phyloP scores from a whole-genome alignment of 1,140 invertebrate genomes.

The Mycetomoellerius zeteki region DNA sequence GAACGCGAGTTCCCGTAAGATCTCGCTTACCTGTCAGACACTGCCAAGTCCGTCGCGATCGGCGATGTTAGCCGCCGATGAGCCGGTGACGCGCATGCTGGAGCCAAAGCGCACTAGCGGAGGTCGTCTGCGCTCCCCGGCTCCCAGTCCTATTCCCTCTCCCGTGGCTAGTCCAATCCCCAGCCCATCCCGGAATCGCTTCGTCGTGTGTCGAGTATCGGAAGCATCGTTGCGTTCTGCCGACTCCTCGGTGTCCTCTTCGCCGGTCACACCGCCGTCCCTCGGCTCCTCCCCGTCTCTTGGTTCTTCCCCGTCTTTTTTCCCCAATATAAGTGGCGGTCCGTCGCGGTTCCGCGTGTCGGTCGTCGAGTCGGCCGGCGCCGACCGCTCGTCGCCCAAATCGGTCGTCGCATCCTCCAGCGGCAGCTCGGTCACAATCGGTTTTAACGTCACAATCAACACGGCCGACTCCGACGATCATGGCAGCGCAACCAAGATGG shows the following conservation, averaged over 20 bases:
- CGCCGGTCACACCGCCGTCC: conserved; percentile 75
- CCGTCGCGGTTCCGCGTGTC: conserved; percentile 80
- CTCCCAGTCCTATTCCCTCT: conserved; percentile 90
- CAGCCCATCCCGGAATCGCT: conserved; percentile 88
- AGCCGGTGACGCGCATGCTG: conserved; percentile 76
- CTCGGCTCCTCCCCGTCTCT: conserved; percentile 74
- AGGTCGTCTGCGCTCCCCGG: conserved; percentile 89
- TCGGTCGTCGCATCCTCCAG: conserved; percentile 69
- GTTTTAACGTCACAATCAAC: conserved; percentile 71
- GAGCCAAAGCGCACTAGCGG: conserved; percentile 87
- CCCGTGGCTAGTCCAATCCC: conserved; percentile 90
- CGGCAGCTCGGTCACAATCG: conserved; percentile 67
- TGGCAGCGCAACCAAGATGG: conserved; percentile 59
- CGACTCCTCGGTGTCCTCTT: conserved; percentile 79
- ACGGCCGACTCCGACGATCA: conserved; percentile 70
- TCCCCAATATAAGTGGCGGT: conserved; percentile 67
- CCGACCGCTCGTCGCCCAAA: conserved; percentile 51
- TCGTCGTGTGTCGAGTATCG: conserved; percentile 88
- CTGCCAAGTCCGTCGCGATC: conserved; percentile 80
- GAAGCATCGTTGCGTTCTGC: conserved; percentile 84
- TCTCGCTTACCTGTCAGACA: conserved; percentile 89
- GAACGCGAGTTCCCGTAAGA: conserved; percentile 88
- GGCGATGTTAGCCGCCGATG: conserved; percentile 73
- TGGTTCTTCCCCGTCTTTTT: conserved; percentile 75
- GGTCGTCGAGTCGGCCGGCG: conserved; percentile 72